Conservation (phyloP, 2,888 invertebrate species). For the Plagodis pulveraria region DNA sequence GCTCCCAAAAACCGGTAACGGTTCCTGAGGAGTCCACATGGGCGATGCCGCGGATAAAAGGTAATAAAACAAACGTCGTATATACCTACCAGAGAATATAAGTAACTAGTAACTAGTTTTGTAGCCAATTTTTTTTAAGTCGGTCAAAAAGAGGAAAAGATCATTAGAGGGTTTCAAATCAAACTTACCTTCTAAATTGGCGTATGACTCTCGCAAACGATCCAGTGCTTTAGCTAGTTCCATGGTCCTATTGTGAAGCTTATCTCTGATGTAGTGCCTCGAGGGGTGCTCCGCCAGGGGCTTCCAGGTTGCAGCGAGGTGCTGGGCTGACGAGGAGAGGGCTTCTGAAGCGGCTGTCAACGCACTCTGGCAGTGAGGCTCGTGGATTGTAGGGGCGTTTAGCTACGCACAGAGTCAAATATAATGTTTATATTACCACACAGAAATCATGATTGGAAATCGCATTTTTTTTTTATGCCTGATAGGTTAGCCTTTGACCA, state of each 20-base stretch:
- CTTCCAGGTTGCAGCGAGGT: conserved; percentile 48
- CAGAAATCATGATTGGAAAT: too few species aligned
- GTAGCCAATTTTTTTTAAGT: too few species aligned
- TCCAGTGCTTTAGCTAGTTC: conserved; percentile 63
- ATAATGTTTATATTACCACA: background rate
- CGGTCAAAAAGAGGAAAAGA: too few species aligned
- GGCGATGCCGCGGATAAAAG: too few species aligned
- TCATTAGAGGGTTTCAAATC: background rate
- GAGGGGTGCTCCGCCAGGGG: conserved; percentile 53
- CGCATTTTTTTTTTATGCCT: too few species aligned
- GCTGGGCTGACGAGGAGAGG: conserved; percentile 52
- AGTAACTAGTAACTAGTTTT: too few species aligned
- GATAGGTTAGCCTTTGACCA: too few species aligned
- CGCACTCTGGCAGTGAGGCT: conserved; percentile 72
- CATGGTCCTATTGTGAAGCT: conserved; percentile 42
- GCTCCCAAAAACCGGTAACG: too few species aligned
- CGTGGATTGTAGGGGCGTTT: conserved; percentile 61
- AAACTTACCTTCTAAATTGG: conserved; percentile 23
- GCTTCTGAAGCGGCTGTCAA: conserved; percentile 57
- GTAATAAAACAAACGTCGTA: too few species aligned
- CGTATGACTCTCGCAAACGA: conserved; percentile 52
- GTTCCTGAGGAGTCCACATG: too few species aligned
- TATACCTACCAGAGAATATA: too few species aligned
- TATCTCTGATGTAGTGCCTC: conserved; percentile 38
- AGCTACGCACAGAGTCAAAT: conserved; percentile 50